Conservation (phyloP, 2,113 vertebrate species). For the Mirza zaza region DNA sequence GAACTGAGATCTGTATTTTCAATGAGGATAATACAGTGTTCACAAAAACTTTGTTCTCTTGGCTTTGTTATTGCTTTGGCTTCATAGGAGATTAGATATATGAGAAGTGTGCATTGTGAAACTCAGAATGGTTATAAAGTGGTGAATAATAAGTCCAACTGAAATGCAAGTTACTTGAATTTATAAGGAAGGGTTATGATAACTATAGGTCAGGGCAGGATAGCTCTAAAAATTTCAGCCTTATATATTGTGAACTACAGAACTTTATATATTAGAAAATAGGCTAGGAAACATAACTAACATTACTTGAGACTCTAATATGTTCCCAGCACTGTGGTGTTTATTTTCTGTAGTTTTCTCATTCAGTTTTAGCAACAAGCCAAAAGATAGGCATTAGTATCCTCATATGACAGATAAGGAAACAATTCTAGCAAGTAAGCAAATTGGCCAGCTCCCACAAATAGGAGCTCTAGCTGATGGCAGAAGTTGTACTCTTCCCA, state of each 20-base stretch:
- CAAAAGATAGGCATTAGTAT: neutral
- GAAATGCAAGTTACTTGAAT: conserved; percentile 28
- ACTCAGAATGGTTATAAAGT: neutral
- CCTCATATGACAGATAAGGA: neutral
- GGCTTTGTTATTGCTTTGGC: neutral
- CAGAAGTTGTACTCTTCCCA: neutral
- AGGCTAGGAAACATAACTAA: neutral
- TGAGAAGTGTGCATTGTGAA: neutral
- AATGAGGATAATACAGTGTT: neutral
- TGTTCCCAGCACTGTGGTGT: neutral
- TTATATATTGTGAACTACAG: neutral
- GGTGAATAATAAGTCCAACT: conserved; percentile 4
- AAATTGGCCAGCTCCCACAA: neutral
- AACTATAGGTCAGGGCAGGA: neutral
- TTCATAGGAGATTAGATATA: neutral
- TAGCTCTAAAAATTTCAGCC: neutral
- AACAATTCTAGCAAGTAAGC: neutral
- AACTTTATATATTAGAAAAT: neutral
- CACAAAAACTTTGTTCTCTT: conserved; percentile 20
- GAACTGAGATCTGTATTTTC: neutral
- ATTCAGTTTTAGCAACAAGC: conserved; percentile 5
- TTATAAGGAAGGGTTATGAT: neutral
- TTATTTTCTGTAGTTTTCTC: neutral
- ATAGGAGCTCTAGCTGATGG: neutral
- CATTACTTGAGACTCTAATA: neutral